Base-by-base conservation (phyloP, 2,888 invertebrate genomes). In the Synanthedon tipuliformis region DNA sequence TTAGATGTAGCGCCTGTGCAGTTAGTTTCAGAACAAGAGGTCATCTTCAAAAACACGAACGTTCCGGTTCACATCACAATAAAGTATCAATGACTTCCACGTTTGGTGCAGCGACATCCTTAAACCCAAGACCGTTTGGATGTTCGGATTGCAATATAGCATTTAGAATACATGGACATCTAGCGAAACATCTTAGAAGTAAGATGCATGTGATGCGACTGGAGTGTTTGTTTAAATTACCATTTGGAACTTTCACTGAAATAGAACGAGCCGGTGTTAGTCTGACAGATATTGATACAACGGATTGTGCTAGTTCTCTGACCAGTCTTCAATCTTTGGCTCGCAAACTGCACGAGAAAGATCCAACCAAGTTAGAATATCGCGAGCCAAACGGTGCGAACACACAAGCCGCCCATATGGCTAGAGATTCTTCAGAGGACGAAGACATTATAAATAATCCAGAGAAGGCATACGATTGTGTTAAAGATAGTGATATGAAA, bases 111-210 rank as follows among this genome's bases (percentile, higher is more conserved):
- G 92, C 96, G 52, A 94, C 94, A 0, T 93, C 94, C 12, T 93
- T 93, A 59, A 98, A 98, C 82, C 98, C 98, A 3, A 90, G 98
- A 52, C 98, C 98, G 15, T 99, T 98, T 78, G 95, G 97, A 69
- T 99, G 99, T 84, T 92, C 92, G 16, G 97, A 98, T 73, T 99
- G 99, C 77, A 95, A 95, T 73, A 95, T 97, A 62, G 98, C 97
- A 8, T 99, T 99, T 77, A 90, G 96, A 64, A 98, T 98, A 69
- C 98, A 97, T 70, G 99, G 98, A 0, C 98, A 98, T 80, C 87
- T 99, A 66, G 97, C 98, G 0, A 98, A 98, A 80, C 99, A 99
- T 88, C 89, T 99, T 57, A 92, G 98, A 54, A 97, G 97, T 59
- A 97, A 97, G 88, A 95, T 95, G 90, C 98, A 98, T 73, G 96